Base-by-base conservation (phyloP, 1,140 invertebrate genomes). In the Pollicipes pollicipes region DNA sequence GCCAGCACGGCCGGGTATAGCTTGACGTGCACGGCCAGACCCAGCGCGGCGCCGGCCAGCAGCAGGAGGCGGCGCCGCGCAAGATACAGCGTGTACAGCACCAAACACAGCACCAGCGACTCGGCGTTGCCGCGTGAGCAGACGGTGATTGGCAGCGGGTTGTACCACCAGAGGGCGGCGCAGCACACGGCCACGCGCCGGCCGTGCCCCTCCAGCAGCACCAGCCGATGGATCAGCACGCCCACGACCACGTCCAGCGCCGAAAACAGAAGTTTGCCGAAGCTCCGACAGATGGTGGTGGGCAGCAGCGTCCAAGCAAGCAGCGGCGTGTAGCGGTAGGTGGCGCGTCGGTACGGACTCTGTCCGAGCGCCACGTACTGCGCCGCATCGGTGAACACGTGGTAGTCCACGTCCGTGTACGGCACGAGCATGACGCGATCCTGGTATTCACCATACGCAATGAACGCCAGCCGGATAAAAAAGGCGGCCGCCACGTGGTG, bases 341-440 rank as follows among this genome's bases (percentile, higher is more conserved):
- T 98, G 73, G 91, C 86, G 67, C 95, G 81, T 24, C 86, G 82
- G 80, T 90, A 99, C 0, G 97, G 94, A 0, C 93, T 96, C 64
- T 84, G 77, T 1, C 89, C 88, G n/a, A 86, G 79, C 3, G 85
- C 74, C 0, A 95, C 82, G 75, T 91, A 83, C 24, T 86, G 80
- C 0, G 95, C 90, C 1, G 95, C 96, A 83, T 98, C 96, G 0
- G 90, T 92, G 76, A 97, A 98, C 0, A 99, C 95, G 81, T 87
- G 87, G 78, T 99, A 99, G 80, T 99, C 97, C 30, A 99, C 84
- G 78, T 99, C 97, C 0, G 97, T 99, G 78, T 94, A 99, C 16
- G 90, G 87, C 2, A 99, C 88, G 70, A 84, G 78, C 74, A 79
- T 76, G 13, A 71, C 76, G 13, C 70, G 37, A 79, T 98, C 95